Base-by-base conservation (phyloP, 2,797 vertebrate species). In the Cuniculus paca region DNA sequence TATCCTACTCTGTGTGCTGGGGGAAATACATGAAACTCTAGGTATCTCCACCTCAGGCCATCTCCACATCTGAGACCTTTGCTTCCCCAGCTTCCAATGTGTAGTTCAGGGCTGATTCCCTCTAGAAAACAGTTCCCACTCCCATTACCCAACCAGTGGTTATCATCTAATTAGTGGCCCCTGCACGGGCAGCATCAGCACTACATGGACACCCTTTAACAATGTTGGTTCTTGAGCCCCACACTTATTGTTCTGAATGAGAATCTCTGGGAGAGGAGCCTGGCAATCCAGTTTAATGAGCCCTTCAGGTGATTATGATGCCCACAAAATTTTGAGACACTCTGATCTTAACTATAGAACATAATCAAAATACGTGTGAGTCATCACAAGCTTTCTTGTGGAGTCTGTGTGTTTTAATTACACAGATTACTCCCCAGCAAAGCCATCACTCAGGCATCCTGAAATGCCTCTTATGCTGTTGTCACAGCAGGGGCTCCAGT, bases 371-470 rank as follows among this genome's bases (percentile, higher is more conserved):
- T 50, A 56, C 68, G 24, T 4, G 2, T 24, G 89, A 82, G 63
- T 36, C 45, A 5, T 56, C 2, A 13, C 39, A 48, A 88, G 61
- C 72, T 88, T 86, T 68, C 45, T 94, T 45, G 6, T 31, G 48
- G 36, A 8, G 68, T 36, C 94, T 60, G 13, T 79, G n/a, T 89
- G 48, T 81, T 77, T 93, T 93, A 65, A 85, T 86, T 68, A 58
- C 42, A 79, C 68, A 39, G 24, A 31, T 75, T 70, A 45, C 54
- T 45, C 42, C 90, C 54, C 14, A 54, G 85, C 31, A 79, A 81
- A 95, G 22, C 58, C 89, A 31, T 52, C 9, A 3, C 48, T 72
- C 39, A 45, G 88, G 79, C 74, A 58, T 61, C 78, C 68, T 61
- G 54, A 65, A 36, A 34, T 36, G 54, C 28, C 56, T 88, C 87